Evolutionary conservation across 2,797 vertebrate genomes (phyloP), one percentile per base, ranked within the genome.

Genomic region (Molossus molossus): DNA sequence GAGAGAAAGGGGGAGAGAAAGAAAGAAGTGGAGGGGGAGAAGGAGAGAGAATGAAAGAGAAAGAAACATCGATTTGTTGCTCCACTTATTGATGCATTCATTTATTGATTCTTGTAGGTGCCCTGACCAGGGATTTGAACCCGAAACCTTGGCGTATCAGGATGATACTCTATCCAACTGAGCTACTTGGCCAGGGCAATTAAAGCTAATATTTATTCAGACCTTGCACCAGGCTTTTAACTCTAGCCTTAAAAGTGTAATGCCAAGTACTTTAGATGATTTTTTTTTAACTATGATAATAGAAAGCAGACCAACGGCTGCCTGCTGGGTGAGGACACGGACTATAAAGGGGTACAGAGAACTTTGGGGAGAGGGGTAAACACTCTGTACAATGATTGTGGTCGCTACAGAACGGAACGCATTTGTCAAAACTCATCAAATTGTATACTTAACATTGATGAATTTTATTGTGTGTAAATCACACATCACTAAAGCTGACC

Each of bases 161-260:
- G 40, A 45, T 45, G 40, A 45, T 45, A 6, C 40, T 45, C 40
- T 45, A 45, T 45, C 40, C 40, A 45, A 45, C 40, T 45, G 40
- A 45, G 40, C 40, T 45, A 45, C 40, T 45, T 45, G 40, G 40
- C 40, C 40, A 45, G 40, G 40, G 40, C 40, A 79, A 80, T 40
- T 87, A 93, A 93, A 84, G 82, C 18, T 73, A 82, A 40, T 69
- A 53, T 67, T 95, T 83, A 84, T 15, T 48, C 75, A 88, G 33
- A 96, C 67, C 45, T 53, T 82, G 27, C 25, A 65, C 4, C 14
- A 64, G 14, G 40, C 4, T 73, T 77, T 91, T 21, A 72, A 67
- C 20, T 84, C 50, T 85, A 62, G 21, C 5, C 29, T 25, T 84
- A 45, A 53, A 94, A 55, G 12, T 67, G 62, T 58, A 53, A 79